These are phyloP conservation scores for Oreortyx pictus DNA, from an alignment of 2,797 vertebrate genomes.

Conservation along the genomic window DNA sequence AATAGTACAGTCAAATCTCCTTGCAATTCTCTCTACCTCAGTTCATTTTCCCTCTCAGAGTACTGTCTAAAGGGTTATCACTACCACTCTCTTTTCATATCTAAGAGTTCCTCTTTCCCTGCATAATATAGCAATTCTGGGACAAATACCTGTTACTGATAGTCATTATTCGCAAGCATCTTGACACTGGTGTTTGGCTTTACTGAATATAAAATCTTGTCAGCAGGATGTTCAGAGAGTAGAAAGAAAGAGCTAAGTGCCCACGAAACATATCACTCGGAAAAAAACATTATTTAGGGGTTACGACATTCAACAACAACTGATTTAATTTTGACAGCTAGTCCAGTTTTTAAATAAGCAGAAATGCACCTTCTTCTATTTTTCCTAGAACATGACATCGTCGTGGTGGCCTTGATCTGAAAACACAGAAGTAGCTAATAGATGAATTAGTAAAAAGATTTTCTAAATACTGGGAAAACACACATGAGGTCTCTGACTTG, in stretches of 20 bases:
- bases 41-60: background rate
- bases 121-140: background rate
- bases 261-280: background rate
- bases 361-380: background rate
- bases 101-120: background rate
- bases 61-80: background rate
- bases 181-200: background rate
- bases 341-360: background rate
- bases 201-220: background rate
- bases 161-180: background rate
- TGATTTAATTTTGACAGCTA: background rate
- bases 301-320: background rate
- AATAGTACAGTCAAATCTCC: background rate
- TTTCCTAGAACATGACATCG: background rate
- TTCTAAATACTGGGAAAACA: background rate
- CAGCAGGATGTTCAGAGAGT: background rate
- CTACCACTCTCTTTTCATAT: background rate
- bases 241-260: background rate
- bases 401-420: background rate
- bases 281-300: background rate
- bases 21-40: background rate
- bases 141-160: background rate
- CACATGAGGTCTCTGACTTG: background rate
- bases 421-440: background rate
- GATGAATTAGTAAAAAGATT: background rate